Percentiles rank a stretch among this genome's conserved stretches.
These are phyloP conservation scores for Geotrupes spiniger DNA, from an alignment of 2,888 invertebrate species.

Conservation along the genomic window DNA sequence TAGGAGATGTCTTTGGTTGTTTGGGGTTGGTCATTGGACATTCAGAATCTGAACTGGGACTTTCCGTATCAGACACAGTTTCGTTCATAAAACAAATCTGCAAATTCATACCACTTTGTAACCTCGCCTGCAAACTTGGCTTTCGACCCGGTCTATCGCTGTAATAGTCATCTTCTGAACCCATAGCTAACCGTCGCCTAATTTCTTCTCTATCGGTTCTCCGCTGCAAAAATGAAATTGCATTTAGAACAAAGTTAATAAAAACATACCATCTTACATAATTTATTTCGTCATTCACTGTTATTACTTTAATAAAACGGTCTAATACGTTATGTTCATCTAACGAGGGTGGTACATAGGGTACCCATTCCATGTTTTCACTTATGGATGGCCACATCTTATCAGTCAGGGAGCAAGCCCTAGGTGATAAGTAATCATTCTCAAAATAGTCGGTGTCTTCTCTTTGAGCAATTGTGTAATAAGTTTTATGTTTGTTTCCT, in stretches of 20 bases:
- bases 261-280: conserved; percentile 10
- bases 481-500: conserved; percentile 39
- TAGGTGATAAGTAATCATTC: conserved; percentile 55
- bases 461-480: conserved; percentile 41
- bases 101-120: conserved; percentile 90
- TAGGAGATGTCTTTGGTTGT: conserved; percentile 38
- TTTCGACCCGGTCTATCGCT: conserved; percentile 74
- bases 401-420: conserved; percentile 53
- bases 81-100: conserved; percentile 97
- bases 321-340: conserved; percentile 57
- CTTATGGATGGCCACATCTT: conserved; percentile 57
- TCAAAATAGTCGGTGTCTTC: conserved; percentile 43
- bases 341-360: conserved; percentile 48
- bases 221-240: conserved; percentile 60
- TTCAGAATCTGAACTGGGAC: conserved; percentile 72
- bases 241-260: conserved; percentile 6
- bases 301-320: conserved; percentile 57
- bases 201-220: conserved; percentile 92
- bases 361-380: conserved; percentile 50
- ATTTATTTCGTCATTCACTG: conserved; percentile 50
- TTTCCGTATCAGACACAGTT: conserved; percentile 80
- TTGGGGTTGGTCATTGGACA: conserved; percentile 48
- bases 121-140: conserved; percentile 81
- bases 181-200: conserved; percentile 82
- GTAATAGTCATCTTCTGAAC: conserved; percentile 71